Evolutionary conservation across 2,888 invertebrate species (phyloP).

Genomic region (Spisula solida): DNA sequence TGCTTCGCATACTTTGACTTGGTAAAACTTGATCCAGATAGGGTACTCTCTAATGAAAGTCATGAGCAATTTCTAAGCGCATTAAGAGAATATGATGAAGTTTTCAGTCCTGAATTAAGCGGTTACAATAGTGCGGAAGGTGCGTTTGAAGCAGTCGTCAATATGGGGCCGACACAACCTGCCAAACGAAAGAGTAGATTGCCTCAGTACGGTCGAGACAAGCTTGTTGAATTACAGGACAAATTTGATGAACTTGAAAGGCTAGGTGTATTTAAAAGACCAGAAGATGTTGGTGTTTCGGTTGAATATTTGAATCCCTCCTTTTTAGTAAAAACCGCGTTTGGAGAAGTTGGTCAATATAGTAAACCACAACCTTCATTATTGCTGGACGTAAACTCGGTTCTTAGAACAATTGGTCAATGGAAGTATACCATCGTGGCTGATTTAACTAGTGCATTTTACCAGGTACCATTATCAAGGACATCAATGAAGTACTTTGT

Average conservation of each 20-base stretch:
- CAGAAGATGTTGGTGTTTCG: slow-evolving; percentile 47
- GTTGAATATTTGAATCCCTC: background rate
- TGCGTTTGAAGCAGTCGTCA: slow-evolving; percentile 71
- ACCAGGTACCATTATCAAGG: slow-evolving; percentile 70
- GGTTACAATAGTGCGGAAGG: slow-evolving; percentile 73
- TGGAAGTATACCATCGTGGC: slow-evolving; percentile 74
- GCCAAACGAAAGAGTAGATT: slow-evolving; percentile 73
- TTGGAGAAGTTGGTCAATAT: slow-evolving; percentile 69
- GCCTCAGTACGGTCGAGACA: slow-evolving; percentile 68
- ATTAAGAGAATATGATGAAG: slow-evolving; percentile 53
- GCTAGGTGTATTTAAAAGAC: slow-evolving; percentile 61
- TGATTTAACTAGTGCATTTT: slow-evolving; percentile 70
- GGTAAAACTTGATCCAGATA: slow-evolving; percentile 56
- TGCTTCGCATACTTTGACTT: background rate
- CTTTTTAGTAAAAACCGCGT: slow-evolving; percentile 61
- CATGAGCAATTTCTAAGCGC: slow-evolving; percentile 37
- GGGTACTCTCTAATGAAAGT: slow-evolving; percentile 15
- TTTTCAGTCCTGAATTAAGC: slow-evolving; percentile 62
- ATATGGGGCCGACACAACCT: slow-evolving; percentile 74
- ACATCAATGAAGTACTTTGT: slow-evolving; percentile 74
- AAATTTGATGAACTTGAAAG: slow-evolving; percentile 69
- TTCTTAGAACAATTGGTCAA: slow-evolving; percentile 49
- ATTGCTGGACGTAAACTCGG: slow-evolving; percentile 63
- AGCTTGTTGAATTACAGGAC: slow-evolving; percentile 65
- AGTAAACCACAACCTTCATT: slow-evolving; percentile 72